Evolutionary conservation across 2,797 vertebrate species (phyloP).

Genomic region (Sparus aurata): DNA sequence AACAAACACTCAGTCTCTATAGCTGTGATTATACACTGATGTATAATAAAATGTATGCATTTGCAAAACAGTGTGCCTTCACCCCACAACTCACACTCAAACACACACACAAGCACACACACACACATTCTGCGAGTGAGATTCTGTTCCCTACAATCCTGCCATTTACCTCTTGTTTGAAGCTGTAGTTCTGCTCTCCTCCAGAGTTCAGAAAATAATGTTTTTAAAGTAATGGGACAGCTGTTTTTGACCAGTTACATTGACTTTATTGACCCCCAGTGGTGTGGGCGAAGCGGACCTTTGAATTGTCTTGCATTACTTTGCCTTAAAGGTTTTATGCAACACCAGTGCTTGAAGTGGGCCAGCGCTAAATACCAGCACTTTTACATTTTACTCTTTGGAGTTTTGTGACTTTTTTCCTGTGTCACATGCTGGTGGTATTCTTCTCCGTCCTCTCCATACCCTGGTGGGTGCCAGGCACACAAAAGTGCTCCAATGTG

Average conservation of each 20-base stretch:
- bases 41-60: background rate
- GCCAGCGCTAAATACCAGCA: too few relatives aligned
- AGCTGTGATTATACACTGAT: background rate
- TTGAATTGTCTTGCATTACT: background rate
- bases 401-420: too few relatives aligned
- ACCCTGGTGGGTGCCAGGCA: too few relatives aligned
- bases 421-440: too few relatives aligned
- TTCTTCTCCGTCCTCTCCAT: too few relatives aligned
- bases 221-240: background rate
- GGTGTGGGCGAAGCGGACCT: background rate
- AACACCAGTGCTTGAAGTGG: too few relatives aligned
- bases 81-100: background rate
- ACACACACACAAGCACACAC: background rate
- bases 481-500: too few relatives aligned
- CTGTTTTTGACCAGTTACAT: background rate
- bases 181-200: background rate
- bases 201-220: background rate
- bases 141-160: background rate
- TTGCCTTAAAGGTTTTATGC: background rate
- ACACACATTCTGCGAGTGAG: background rate
- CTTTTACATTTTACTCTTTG: too few relatives aligned
- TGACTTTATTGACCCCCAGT: background rate
- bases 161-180: background rate
- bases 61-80: background rate
- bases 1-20: background rate